These are phyloP conservation scores for Threskiornis aethiopicus DNA, from an alignment of 2,797 vertebrate species.

Conservation along the genomic window DNA sequence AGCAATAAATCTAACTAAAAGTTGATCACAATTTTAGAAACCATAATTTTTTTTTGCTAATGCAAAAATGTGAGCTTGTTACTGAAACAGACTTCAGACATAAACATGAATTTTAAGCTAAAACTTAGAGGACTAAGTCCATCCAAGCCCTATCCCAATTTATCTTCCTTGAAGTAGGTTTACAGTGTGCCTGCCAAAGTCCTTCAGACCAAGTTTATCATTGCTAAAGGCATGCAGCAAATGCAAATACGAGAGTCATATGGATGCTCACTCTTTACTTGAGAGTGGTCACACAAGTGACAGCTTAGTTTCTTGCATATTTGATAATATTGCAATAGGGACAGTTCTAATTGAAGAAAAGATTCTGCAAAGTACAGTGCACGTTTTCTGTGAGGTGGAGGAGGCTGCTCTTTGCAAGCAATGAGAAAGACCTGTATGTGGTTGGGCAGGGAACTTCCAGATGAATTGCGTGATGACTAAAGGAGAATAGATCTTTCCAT, in stretches of 20 bases:
- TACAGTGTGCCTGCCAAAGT: neutral
- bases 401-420: neutral
- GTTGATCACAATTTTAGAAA: neutral
- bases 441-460: neutral
- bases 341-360: neutral
- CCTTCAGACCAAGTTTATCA: neutral
- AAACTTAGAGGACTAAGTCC: neutral
- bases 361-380: neutral
- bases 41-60: neutral
- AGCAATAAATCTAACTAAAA: neutral
- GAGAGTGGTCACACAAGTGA: neutral
- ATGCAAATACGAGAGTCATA: neutral
- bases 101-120: neutral
- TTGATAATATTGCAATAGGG: neutral
- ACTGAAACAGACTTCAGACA: neutral
- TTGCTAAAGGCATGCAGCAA: neutral
- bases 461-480: neutral
- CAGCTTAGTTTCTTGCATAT: neutral
- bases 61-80: neutral
- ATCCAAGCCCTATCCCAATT: neutral
- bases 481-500: neutral
- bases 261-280: neutral
- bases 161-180: neutral
- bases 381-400: neutral
- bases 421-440: neutral